Conservation (phyloP, 2,888 invertebrate genomes). For the Diogma glabrata region DNA sequence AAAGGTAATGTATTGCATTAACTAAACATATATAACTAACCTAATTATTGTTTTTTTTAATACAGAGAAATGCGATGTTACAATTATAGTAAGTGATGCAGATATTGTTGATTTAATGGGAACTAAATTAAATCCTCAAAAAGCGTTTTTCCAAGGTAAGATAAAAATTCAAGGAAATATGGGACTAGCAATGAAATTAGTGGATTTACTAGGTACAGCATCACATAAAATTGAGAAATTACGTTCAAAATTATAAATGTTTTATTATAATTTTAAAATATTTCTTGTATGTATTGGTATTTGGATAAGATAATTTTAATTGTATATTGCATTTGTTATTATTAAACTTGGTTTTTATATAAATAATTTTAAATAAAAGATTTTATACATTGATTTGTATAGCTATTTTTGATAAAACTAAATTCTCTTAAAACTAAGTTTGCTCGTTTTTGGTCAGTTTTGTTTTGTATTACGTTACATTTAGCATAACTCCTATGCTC, state of each 20-base stretch:
- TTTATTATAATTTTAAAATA: too few species aligned
- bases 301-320: too few species aligned
- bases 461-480: too few species aligned
- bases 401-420: too few species aligned
- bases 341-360: too few species aligned
- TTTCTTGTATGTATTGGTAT: too few species aligned
- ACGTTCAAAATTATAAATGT: slow-evolving; percentile 60
- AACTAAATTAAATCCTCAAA: slow-evolving; percentile 88
- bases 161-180: slow-evolving; percentile 94
- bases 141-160: slow-evolving; percentile 93
- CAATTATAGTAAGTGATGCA: slow-evolving; percentile 77
- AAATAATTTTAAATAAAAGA: too few species aligned
- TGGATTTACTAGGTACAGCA: slow-evolving; percentile 67
- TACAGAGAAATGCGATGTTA: slow-evolving; percentile 77
- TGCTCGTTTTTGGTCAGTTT: too few species aligned
- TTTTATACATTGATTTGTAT: too few species aligned
- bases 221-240: slow-evolving; percentile 60
- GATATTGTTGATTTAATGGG: slow-evolving; percentile 80
- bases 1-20: slow-evolving; percentile 28
- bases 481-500: too few species aligned
- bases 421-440: too few species aligned
- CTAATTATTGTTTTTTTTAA: background rate
- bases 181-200: slow-evolving; percentile 90
- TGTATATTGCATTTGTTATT: too few species aligned
- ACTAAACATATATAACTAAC: slow-evolving; percentile 20